Evolutionary conservation across 2,113 vertebrate genomes (phyloP).

Genomic region (Heloderma charlesbogerti): DNA sequence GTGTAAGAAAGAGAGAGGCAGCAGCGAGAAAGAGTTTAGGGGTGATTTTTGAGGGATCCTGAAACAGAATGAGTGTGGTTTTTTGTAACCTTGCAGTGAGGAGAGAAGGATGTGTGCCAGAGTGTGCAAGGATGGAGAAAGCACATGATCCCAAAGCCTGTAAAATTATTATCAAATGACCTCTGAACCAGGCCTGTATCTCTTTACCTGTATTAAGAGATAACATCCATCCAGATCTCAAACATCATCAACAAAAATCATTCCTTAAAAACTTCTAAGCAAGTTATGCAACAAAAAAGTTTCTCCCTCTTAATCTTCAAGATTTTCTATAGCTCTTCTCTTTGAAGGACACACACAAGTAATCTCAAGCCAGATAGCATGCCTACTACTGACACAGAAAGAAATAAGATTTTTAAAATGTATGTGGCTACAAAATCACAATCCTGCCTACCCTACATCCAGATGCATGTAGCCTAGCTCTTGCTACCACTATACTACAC

Average conservation of each 20-base stretch:
- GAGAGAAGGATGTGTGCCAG: too few species aligned
- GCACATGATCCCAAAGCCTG: conserved; percentile 10
- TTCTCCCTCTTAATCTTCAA: too few species aligned
- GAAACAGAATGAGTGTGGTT: too few species aligned
- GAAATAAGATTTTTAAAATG: too few species aligned
- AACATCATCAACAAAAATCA: background rate
- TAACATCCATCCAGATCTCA: background rate
- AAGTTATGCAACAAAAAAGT: background rate
- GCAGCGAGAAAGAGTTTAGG: too few species aligned
- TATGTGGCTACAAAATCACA: conserved; percentile 14
- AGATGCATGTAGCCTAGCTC: background rate
- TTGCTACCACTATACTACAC: background rate
- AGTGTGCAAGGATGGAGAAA: too few species aligned
- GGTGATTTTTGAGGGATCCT: too few species aligned
- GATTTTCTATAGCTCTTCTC: background rate
- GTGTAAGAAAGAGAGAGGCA: too few species aligned
- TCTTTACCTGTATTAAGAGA: background rate
- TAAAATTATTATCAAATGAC: too few species aligned
- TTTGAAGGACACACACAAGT: background rate
- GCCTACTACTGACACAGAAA: background rate
- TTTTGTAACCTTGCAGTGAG: too few species aligned
- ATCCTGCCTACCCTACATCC: conserved; percentile 8
- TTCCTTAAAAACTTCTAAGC: background rate
- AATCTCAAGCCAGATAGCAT: conserved; percentile 22
- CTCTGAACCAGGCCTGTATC: too few species aligned